phyloP scores from a whole-genome alignment of 2,113 vertebrate species.

The Calypte anna region DNA sequence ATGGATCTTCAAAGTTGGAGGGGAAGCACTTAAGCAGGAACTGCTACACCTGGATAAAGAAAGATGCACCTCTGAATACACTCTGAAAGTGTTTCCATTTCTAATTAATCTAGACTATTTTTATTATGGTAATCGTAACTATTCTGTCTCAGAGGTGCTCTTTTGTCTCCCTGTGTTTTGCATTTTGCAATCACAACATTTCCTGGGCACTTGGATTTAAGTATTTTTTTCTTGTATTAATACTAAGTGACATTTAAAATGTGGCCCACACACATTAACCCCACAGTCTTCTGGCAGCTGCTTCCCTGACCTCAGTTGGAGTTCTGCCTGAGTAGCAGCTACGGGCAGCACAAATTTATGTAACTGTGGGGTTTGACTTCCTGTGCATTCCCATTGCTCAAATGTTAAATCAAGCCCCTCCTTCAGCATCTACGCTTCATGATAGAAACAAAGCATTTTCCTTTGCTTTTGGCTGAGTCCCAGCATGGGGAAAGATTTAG shows the following conservation, averaged over 20 bases:
- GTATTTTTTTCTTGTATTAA: not conserved
- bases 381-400: not conserved
- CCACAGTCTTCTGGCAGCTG: conserved; percentile 17
- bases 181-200: conserved; percentile 10
- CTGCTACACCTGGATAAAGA: not conserved
- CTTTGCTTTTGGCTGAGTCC: not conserved
- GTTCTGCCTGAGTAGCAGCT: not conserved
- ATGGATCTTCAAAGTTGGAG: not conserved
- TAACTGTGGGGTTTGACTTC: not conserved
- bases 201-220: not conserved
- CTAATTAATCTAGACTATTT: not conserved
- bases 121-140: not conserved
- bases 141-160: not conserved
- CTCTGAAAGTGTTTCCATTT: not conserved
- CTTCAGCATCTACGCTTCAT: not conserved
- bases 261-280: conserved; percentile 43
- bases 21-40: not conserved
- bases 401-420: not conserved
- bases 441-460: not conserved
- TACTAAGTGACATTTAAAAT: conserved; percentile 36
- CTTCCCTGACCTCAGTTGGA: conserved; percentile 30
- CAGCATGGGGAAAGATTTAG: not conserved
- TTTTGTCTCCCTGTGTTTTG: not conserved
- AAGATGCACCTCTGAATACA: not conserved
- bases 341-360: not conserved